phyloP scores from a whole-genome alignment of 1,140 invertebrate genomes.

The Physella acuta region DNA sequence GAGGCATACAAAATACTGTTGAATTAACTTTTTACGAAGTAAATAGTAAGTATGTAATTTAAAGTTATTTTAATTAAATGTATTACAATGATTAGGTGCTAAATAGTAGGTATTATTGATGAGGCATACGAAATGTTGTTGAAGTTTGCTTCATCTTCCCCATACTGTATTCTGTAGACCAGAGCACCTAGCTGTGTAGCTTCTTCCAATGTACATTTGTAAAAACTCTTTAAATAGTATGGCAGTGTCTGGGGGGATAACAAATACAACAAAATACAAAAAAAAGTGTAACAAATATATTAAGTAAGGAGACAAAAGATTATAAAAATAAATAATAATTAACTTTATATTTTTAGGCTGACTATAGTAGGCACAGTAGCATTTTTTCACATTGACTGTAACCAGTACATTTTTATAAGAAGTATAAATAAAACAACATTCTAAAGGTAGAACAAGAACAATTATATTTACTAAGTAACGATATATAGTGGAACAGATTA shows the following conservation, averaged over 20 bases:
- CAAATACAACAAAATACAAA: too few relatives aligned
- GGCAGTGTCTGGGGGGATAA: constrained; percentile 74
- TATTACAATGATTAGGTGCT: neutral
- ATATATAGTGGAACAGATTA: too few relatives aligned
- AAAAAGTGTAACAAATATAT: too few relatives aligned
- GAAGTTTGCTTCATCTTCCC: constrained; percentile 86
- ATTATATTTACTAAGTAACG: too few relatives aligned
- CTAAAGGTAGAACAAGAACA: too few relatives aligned
- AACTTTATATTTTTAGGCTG: too few relatives aligned
- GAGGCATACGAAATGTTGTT: constrained; percentile 44
- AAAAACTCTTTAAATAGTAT: constrained; percentile 83
- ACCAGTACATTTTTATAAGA: too few relatives aligned
- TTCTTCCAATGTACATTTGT: constrained; percentile 71
- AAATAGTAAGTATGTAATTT: neutral
- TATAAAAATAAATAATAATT: too few relatives aligned
- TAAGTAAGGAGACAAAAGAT: too few relatives aligned
- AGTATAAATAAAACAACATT: too few relatives aligned
- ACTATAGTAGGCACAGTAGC: too few relatives aligned
- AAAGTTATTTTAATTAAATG: neutral
- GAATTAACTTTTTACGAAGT: neutral
- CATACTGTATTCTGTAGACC: constrained; percentile 92
- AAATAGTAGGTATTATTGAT: neutral
- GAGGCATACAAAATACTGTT: neutral
- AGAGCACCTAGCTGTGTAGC: constrained; percentile 88
- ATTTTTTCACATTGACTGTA: too few relatives aligned